Evolutionary conservation across 37 sponge, comb jelly and placozoan species (phyloP).

Genomic region (Cladorhizidae sp.): DNA sequence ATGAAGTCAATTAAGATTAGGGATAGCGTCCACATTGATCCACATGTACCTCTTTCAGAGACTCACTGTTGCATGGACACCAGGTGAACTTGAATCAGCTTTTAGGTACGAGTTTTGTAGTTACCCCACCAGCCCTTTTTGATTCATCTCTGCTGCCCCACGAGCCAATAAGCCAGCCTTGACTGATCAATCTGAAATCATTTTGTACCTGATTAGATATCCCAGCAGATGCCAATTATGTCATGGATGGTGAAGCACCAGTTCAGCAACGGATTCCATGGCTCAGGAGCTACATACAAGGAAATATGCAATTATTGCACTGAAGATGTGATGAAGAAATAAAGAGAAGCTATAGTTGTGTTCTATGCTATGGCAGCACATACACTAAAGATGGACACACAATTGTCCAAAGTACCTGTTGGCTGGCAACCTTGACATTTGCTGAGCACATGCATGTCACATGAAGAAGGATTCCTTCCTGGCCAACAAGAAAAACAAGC

Average conservation of each 20-base stretch:
- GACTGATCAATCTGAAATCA: constrained; percentile 3
- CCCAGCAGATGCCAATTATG: constrained; percentile 27
- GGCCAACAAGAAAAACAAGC: constrained; percentile 7
- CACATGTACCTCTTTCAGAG: constrained; percentile 59
- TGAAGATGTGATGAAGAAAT: constrained; percentile 27
- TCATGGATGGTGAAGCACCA: constrained; percentile 57
- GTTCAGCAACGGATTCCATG: constrained; percentile 39
- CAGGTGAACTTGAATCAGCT: constrained; percentile 41
- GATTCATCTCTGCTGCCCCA: constrained; percentile 44
- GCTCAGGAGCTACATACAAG: constrained; percentile 14
- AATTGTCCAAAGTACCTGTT: not conserved
- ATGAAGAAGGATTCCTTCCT: constrained; percentile 32
- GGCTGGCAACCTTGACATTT: constrained; percentile 19
- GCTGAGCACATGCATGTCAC: not conserved
- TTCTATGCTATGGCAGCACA: constrained; percentile 38
- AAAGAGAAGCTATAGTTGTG: constrained; percentile 33
- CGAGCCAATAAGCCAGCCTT: constrained; percentile 39
- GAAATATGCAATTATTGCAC: constrained; percentile 33
- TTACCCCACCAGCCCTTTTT: constrained; percentile 47
- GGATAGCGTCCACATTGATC: constrained; percentile 34
- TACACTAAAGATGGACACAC: constrained; percentile 38
- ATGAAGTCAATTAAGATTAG: constrained; percentile 29
- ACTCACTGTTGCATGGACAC: constrained; percentile 20
- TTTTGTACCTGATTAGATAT: constrained; percentile 6
- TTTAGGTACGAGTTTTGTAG: constrained; percentile 30